A percentile compares a stretch with the other conserved stretches of the same genome.
Conservation (phyloP, 2,888 invertebrate species). For the Phaedon cochleariae region DNA sequence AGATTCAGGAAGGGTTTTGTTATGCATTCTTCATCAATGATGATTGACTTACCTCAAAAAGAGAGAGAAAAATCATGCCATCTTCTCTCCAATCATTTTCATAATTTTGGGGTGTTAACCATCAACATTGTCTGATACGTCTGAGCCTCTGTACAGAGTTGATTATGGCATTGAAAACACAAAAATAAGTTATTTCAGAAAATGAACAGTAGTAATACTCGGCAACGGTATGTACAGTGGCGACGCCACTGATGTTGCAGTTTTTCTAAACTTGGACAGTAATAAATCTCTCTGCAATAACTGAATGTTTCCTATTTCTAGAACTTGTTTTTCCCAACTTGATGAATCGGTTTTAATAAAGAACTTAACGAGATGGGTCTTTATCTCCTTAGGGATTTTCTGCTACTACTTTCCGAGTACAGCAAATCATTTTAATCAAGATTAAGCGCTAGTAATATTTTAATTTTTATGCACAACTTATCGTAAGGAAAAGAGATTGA, state of each 20-base stretch:
- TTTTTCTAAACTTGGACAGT: not conserved
- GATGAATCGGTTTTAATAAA: not conserved
- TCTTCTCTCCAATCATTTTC: no score
- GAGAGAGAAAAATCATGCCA: no score
- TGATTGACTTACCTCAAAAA: no score
- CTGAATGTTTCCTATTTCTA: not conserved
- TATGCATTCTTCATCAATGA: no score
- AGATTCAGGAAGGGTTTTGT: no score
- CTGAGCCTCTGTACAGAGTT: no score
- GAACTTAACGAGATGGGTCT: not conserved
- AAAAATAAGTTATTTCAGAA: no score
- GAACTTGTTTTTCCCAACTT: not conserved
- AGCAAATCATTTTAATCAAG: not conserved
- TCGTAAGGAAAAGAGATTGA: not conserved
- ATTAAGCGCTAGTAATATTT: not conserved
- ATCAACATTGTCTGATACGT: no score
- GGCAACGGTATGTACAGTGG: no score
- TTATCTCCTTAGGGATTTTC: not conserved
- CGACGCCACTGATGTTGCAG: conserved; percentile 25
- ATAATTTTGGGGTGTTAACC: no score
- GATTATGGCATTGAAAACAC: no score
- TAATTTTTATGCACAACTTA: not conserved
- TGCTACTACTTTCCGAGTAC: not conserved
- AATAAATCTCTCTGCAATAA: conserved; percentile 13
- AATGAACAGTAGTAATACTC: no score